Evolutionary conservation across 2,113 vertebrate genomes (phyloP).

Genomic region (Pandion haliaetus): DNA sequence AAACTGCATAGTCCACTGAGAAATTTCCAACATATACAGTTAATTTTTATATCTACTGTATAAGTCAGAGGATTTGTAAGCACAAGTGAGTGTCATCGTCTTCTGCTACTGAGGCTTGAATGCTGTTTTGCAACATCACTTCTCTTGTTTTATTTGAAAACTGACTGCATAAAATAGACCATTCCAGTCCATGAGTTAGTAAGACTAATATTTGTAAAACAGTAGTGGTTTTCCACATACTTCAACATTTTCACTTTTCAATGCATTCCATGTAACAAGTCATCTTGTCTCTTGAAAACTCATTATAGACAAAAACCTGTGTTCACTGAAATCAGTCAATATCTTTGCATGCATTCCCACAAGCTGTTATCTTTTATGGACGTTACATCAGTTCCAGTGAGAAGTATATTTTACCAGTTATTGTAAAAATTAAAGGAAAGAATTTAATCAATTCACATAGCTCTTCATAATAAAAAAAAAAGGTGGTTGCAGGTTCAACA

Average conservation of each 20-base stretch:
- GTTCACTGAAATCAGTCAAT: neutral
- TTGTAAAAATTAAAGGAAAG: neutral
- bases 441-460: neutral
- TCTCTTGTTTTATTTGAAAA: neutral
- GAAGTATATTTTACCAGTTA: neutral
- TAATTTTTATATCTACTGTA: neutral
- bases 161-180: neutral
- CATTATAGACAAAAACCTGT: neutral
- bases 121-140: neutral
- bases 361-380: neutral
- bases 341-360: neutral
- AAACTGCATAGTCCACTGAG: neutral
- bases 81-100: accelerated
- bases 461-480: neutral
- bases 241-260: neutral
- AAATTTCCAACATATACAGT: neutral
- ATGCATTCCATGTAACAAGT: neutral
- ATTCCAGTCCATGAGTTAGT: neutral
- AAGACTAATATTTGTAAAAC: neutral
- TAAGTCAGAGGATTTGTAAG: neutral
- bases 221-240: neutral
- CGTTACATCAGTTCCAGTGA: neutral
- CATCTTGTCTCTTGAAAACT: neutral
- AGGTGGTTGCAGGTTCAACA: neutral
- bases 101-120: neutral